These are phyloP conservation scores for Dufourea novaeangliae DNA, from an alignment of 1,140 invertebrate genomes.

Conservation along the genomic window DNA sequence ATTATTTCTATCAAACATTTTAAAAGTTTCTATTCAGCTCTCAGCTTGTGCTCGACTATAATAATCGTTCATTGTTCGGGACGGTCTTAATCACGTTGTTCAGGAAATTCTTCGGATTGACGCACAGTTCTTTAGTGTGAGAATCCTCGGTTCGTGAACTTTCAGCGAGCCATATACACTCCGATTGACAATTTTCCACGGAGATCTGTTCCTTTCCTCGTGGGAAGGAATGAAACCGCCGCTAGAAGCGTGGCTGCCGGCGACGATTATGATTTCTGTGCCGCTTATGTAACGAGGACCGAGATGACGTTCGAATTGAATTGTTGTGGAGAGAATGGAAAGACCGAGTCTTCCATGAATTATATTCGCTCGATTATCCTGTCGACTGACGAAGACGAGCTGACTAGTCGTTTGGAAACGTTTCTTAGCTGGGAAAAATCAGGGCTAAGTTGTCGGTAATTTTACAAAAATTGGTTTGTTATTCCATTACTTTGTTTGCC, in stretches of 20 bases:
- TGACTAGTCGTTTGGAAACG: no score
- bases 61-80: background rate
- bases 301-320: constrained; percentile 12
- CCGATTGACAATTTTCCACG: background rate
- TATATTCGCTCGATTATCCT: no score
- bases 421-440: no score
- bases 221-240: constrained; percentile 10
- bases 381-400: no score
- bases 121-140: no score
- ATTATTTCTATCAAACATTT: background rate
- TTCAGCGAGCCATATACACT: background rate
- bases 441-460: no score
- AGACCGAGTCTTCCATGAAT: no score
- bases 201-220: background rate
- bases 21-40: background rate
- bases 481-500: no score
- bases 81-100: background rate
- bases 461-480: no score
- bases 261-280: constrained; percentile 67
- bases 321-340: background rate
- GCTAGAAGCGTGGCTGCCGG: background rate
- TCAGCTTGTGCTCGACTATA: background rate
- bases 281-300: constrained; percentile 62
- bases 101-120: background rate
- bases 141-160: background rate